Evolutionary conservation across 2,888 invertebrate species (phyloP).

Genomic region (Neoitamus cyanurus): DNA sequence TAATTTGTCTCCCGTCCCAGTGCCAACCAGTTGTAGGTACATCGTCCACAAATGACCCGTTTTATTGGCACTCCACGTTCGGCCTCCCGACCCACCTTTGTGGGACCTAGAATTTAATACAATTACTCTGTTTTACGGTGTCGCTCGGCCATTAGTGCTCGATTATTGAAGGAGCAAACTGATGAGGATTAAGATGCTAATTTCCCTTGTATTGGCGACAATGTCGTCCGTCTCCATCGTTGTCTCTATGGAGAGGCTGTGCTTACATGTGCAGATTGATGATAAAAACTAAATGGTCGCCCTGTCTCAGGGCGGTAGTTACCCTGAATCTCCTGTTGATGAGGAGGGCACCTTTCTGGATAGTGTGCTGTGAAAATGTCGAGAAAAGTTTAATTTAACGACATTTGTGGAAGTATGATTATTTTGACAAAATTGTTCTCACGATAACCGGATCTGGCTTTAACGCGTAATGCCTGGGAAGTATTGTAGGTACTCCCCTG

Average conservation of each 20-base stretch:
- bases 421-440: neutral
- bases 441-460: neutral
- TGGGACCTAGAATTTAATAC: neutral
- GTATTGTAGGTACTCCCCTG: neutral
- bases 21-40: neutral
- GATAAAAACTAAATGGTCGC: neutral
- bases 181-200: constrained; percentile 1
- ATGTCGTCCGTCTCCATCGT: neutral
- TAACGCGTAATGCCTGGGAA: neutral
- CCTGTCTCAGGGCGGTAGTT: neutral
- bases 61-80: neutral
- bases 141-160: neutral
- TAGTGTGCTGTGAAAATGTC: neutral
- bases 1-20: neutral
- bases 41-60: neutral
- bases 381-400: neutral
- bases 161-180: neutral
- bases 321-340: neutral
- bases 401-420: neutral
- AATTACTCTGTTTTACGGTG: neutral
- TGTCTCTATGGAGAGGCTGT: neutral
- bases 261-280: neutral
- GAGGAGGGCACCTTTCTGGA: neutral
- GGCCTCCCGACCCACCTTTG: neutral
- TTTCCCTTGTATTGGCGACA: neutral